Conservation (phyloP, 2,797 vertebrate genomes). For the Lithobates pipiens region DNA sequence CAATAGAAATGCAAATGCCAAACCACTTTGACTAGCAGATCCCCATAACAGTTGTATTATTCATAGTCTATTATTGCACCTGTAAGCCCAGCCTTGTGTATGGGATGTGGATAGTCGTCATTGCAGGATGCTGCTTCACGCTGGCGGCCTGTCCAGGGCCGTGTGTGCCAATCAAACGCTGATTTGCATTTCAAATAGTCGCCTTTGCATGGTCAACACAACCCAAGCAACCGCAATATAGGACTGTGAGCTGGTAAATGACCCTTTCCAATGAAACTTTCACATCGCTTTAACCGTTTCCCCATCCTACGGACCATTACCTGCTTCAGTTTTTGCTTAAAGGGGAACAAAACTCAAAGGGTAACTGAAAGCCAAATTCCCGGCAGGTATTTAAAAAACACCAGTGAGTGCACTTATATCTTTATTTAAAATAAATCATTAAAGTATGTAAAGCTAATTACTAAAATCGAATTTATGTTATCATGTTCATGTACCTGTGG, state of each 20-base stretch:
- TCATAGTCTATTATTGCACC: too few relatives aligned
- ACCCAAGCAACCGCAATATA: background rate
- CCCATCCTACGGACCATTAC: too few relatives aligned
- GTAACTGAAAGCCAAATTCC: too few relatives aligned
- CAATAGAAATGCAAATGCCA: background rate
- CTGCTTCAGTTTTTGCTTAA: background rate
- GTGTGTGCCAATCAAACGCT: slow-evolving; percentile 7
- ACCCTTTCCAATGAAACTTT: background rate
- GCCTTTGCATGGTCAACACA: slow-evolving; percentile 37
- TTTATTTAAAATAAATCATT: too few relatives aligned
- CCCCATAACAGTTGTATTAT: background rate
- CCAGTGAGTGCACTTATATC: too few relatives aligned
- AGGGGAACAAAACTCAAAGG: too few relatives aligned
- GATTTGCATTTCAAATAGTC: slow-evolving; percentile 37
- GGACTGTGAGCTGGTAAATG: background rate
- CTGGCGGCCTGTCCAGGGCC: background rate
- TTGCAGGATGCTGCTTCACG: background rate
- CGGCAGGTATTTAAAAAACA: too few relatives aligned
- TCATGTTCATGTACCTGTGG: too few relatives aligned
- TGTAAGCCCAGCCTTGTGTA: background rate
- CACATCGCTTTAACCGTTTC: slow-evolving; percentile 8
- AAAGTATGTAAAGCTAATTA: too few relatives aligned
- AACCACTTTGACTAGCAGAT: background rate
- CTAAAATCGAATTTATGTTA: too few relatives aligned
- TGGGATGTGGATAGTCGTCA: background rate